Base-by-base conservation (phyloP, 2,797 vertebrate species). In the Peromyscus melanophrys region DNA sequence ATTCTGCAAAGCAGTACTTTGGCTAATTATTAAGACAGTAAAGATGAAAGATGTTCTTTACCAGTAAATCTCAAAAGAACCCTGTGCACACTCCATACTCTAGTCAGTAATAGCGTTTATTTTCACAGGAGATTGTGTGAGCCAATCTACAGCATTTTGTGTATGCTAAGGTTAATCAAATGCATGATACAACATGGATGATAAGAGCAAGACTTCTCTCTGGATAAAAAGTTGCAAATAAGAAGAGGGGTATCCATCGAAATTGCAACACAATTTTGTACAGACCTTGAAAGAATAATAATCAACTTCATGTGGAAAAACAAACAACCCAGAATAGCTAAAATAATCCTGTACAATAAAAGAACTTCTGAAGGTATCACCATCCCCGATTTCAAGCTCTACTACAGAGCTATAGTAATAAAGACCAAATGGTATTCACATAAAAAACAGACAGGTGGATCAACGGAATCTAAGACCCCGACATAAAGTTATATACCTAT, bases 221-320 rank as follows among this genome's bases (percentile, higher is more conserved):
- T 87, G 37, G 82, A 46, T 69, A 94, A 89, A 80, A 88, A 77
- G 4, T 90, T 92, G 46, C 23, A 88, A 95, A 65, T 86, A 86
- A 85, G 65, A 94, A 88, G 17, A 92, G 13, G 25, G 52, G 23
- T 90, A 37, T 31, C 3, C 9, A 40, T 73, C 8, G 10, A 40
- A 73, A 73, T 40, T 73, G 19, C 19, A 73, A 10, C 37, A 73
- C 19, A 37, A 37, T 73, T 73, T 19, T 73, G n/a, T 23, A 73
- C n/a, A 73, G n/a, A 23, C n/a, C 4, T 40, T 73, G 8, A 73
- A 73, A 40, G 69, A 71, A 37, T 8, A 73, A 37, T 73, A 73
- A 21, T 71, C 16, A 71, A 37, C 69, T 73, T 73, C n/a, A 73
- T 73, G 37, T 10, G 37, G n/a, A 73, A 73, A 73, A 73, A 37